Base-by-base conservation (phyloP, 2,797 vertebrate species). In the Gouania willdenowi region DNA sequence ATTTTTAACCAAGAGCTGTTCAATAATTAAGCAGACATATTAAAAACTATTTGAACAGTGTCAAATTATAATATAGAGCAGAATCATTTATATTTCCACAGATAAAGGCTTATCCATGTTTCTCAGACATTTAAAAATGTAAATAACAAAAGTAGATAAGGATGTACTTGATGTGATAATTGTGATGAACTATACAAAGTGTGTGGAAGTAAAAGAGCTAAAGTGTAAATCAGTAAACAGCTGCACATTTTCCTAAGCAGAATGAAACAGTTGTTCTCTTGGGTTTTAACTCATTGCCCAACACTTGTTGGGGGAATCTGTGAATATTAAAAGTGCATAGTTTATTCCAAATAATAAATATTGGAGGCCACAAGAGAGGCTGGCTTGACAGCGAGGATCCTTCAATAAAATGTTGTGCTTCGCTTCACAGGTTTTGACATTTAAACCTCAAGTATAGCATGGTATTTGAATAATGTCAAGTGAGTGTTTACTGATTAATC, bases 391-490 rank as follows among this genome's bases (percentile, higher is more conserved):
- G 35, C 33, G 28, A 21, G 12, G 20, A 14, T 37, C 10, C 46
- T 55, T 48, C 39, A 61, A 64, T 60, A 57, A 63, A 65, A 71
- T 27, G 21, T 29, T 45, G 44, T 21, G 26, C 36, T 69, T 61
- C 28, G 43, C 54, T 38, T 46, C 19, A 32, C 25, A 59, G 17
- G 42, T 52, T 75, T 64, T 78, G 67, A 68, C 66, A 81, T 81
- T 80, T 71, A 67, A 77, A 70, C 65, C 56, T 39, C 68, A 66
- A 70, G 70, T 66, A 71, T 39, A 53, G 34, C 11, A 13, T 14
- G 45, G 21, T 40, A 50, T 61, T 62, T 64, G 41, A 67, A 66
- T 61, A 67, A 70, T 64, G 61, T 77, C 58, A 77, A 77, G 53
- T 60, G 47, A 44, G 22, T 53, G 41, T 61, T 34, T 29, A 44